Evolutionary conservation across 2,888 invertebrate genomes (phyloP), one percentile per base, ranked within the genome.

Genomic region (Polyommatus icarus): DNA sequence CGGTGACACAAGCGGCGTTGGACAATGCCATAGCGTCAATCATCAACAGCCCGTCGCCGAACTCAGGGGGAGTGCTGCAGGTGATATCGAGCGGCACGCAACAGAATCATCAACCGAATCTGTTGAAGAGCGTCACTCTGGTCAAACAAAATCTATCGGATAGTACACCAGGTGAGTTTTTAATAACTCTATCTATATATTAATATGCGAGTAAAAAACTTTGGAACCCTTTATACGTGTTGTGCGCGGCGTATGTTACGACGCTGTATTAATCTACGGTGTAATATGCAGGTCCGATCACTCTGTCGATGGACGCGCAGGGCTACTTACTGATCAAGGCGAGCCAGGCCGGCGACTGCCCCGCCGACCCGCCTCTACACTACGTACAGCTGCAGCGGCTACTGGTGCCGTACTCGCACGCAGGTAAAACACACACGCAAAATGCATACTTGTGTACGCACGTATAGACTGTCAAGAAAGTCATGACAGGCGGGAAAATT

Each of bases 261-360:
- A 36, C 8, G 36, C 36, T 36, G 36, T 7, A 36, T 36, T 76
- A 32, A 76, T 15, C 5, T 46, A 29, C 18, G 4, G 36, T n/a
- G 15, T 71, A 8, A 10, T 75, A 61, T 76, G 3, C 82, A 88
- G 94, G 91, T 80, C 94, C 94, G 1, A 84, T 94, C 46, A 94
- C 94, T 0, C 83, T 94, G 15, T 93, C 94, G 0, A 84, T 93
- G 83, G 94, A 94, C 83, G 90, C 93, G 67, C 90, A 91, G 0
- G 93, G 94, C 80, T 93, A 94, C 83, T 84, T 94, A 77, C 84
- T 94, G 80, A 88, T 94, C 79, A 94, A 94, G 84, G 88, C 93
- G 77, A 91, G 92, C 78, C 89, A 90, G 76, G 86, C 90, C 4
- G 85, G 85, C 77, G 87, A 88, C 79, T 82, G 82, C 61, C 84